phyloP scores from a whole-genome alignment of 1,140 invertebrate species.

The Trichonephila clavata region DNA sequence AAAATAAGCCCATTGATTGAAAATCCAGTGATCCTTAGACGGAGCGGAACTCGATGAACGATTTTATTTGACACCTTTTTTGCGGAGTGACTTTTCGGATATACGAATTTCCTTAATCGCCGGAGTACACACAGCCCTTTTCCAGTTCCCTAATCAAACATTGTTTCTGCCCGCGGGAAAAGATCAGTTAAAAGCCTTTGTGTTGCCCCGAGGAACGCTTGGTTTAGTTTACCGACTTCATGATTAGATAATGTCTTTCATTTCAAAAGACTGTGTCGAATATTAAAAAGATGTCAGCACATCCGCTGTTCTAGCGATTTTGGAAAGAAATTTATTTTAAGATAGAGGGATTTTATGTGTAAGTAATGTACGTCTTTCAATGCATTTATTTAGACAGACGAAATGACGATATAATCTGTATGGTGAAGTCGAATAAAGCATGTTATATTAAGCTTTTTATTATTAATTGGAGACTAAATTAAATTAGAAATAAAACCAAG shows the following conservation, averaged over 20 bases:
- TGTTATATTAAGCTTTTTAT: too few species aligned
- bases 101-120: conserved; percentile 4
- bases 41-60: neutral
- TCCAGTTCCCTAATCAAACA: neutral
- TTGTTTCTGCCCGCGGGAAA: neutral
- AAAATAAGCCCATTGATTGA: neutral
- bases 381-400: too few species aligned
- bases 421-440: too few species aligned
- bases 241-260: conserved; percentile 7
- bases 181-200: neutral
- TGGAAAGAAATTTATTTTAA: neutral
- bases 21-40: neutral
- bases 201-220: neutral
- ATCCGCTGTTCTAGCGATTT: neutral
- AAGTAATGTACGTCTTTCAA: too few species aligned
- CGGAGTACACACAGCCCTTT: neutral
- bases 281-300: too few species aligned
- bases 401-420: too few species aligned
- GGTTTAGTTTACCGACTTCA: neutral
- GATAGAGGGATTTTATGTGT: too few species aligned
- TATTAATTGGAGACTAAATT: too few species aligned
- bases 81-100: neutral
- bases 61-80: conserved; percentile 26
- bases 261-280: neutral
- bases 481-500: too few species aligned